A percentile compares a stretch with the other conserved stretches of the same genome.
These are phyloP conservation scores for Nebria salina DNA, from an alignment of 2,888 invertebrate species.

Conservation along the genomic window DNA sequence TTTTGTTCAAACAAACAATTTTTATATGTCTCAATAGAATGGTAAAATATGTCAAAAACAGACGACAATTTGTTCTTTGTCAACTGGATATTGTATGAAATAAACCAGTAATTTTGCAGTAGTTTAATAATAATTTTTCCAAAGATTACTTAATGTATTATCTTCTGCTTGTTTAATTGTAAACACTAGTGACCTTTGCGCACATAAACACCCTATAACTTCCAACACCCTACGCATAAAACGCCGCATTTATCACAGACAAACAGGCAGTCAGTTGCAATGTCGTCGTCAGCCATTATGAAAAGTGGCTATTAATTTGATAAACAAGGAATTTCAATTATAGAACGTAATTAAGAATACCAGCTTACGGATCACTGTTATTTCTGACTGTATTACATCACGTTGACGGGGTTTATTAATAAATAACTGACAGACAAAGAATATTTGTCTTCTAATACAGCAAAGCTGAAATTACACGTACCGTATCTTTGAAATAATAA, in stretches of 20 bases:
- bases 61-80: neutral
- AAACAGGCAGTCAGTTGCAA: slow-evolving; percentile 27
- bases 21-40: slow-evolving; percentile 23
- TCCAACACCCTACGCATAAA: neutral
- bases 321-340: slow-evolving; percentile 46
- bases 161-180: slow-evolving; percentile 17
- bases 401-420: neutral
- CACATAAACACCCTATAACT: neutral
- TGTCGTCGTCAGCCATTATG: slow-evolving; percentile 17
- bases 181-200: neutral
- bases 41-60: slow-evolving; percentile 26
- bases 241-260: slow-evolving; percentile 17
- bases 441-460: neutral
- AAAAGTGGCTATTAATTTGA: slow-evolving; percentile 45
- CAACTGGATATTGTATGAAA: no score
- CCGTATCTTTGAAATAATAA: neutral
- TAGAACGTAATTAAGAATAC: slow-evolving; percentile 41
- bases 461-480: neutral
- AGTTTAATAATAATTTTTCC: no score
- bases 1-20: neutral
- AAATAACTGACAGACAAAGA: neutral
- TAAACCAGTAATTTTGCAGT: no score
- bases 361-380: neutral
- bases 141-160: neutral
- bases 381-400: neutral